phyloP scores from a whole-genome alignment of 1,140 invertebrate genomes.

The Pentalonia nigronervosa region DNA sequence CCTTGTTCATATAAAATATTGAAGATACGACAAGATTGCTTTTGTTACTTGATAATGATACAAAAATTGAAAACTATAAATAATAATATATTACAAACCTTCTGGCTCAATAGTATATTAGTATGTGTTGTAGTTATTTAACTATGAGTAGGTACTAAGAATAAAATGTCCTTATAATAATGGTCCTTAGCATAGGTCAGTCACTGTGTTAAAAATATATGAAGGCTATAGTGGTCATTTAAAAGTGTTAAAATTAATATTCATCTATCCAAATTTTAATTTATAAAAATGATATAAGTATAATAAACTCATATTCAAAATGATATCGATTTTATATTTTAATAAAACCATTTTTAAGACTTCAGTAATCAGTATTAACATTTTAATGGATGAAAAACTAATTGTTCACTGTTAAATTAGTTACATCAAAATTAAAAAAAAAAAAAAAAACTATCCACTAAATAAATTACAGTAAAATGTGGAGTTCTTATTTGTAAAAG shows the following conservation, averaged over 20 bases:
- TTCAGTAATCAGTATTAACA: neutral
- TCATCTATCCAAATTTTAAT: no score
- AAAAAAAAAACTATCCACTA: no score
- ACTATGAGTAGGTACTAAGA: neutral
- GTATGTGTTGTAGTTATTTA: no score
- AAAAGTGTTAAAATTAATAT: neutral
- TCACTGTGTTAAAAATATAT: neutral
- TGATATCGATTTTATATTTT: neutral
- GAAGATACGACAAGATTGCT: neutral
- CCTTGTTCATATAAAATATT: neutral
- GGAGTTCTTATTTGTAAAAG: no score
- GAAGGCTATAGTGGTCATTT: neutral
- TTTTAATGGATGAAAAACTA: neutral
- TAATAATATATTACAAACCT: neutral
- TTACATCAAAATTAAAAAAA: neutral
- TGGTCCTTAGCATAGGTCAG: no score
- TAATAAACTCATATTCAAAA: neutral
- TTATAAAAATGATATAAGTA: neutral
- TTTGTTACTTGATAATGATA: neutral
- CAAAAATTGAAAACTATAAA: neutral
- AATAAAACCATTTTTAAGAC: neutral
- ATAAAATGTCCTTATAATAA: neutral
- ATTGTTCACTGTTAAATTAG: neutral
- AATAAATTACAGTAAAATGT: no score
- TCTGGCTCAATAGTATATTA: no score